These are phyloP conservation scores for Orius insidiosus DNA, from an alignment of 1,140 invertebrate species.

Conservation along the genomic window DNA sequence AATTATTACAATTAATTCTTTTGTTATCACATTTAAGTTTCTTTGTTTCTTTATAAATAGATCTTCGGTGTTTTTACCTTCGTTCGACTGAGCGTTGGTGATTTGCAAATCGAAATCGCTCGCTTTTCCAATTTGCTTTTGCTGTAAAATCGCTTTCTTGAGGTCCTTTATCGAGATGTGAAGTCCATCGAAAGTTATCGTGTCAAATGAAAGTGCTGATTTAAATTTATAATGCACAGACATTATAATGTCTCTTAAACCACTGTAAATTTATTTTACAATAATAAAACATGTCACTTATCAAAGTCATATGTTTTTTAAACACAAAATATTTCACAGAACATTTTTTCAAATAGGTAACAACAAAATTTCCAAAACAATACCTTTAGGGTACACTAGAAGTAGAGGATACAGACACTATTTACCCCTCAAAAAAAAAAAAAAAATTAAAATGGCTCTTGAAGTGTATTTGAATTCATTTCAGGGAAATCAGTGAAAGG, in stretches of 20 bases:
- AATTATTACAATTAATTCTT: not conserved
- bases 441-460: no score
- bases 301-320: no score
- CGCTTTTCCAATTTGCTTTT: conserved; percentile 84
- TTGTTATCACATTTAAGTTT: conserved; percentile 1
- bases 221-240: conserved; percentile 98
- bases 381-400: no score
- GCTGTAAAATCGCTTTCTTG: conserved; percentile 86
- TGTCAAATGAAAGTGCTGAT: conserved; percentile 84
- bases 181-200: conserved; percentile 89
- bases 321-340: no score
- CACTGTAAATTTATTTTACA: no score
- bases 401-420: no score
- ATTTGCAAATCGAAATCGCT: conserved; percentile 91
- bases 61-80: conserved; percentile 44
- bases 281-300: no score
- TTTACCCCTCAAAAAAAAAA: no score
- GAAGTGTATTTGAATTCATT: no score
- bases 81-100: conserved; percentile 93
- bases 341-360: no score
- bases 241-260: conserved; percentile 33
- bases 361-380: no score
- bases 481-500: no score
- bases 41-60: conserved; percentile 4
- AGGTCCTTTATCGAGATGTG: conserved; percentile 88